Conservation (phyloP, 2,113 vertebrate species). For the Anguilla japonica region DNA sequence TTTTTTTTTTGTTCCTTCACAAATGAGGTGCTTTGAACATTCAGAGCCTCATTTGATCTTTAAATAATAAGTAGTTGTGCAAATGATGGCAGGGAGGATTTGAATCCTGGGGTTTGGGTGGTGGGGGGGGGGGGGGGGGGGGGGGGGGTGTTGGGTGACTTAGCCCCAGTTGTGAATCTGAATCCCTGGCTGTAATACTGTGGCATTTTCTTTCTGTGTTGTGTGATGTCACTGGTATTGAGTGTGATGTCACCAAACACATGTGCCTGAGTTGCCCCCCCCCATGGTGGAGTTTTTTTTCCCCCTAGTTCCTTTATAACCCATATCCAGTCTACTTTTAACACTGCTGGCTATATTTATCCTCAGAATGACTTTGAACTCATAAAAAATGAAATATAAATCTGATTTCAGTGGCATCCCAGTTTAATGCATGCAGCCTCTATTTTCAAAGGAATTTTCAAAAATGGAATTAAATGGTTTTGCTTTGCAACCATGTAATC, state of each 20-base stretch:
- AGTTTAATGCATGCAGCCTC: not conserved
- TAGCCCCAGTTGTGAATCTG: conserved; percentile 43
- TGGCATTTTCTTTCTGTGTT: not conserved
- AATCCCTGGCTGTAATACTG: not conserved
- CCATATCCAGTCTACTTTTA: too few species aligned
- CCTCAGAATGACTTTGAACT: too few species aligned
- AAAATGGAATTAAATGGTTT: not conserved
- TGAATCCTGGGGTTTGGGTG: not conserved
- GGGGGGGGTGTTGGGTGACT: not conserved
- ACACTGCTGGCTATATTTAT: too few species aligned
- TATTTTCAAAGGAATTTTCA: not conserved
- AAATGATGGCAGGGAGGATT: not conserved
- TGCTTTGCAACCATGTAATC: not conserved
- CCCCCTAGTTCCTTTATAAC: not conserved
- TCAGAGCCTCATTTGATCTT: not conserved
- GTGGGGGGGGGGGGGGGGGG: not conserved
- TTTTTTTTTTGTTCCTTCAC: not conserved
- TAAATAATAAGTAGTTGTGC: not conserved
- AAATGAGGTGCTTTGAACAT: not conserved
- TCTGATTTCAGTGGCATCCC: too few species aligned
- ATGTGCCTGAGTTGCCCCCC: not conserved
- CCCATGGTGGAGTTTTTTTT: not conserved
- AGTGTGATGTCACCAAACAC: not conserved
- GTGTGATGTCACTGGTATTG: not conserved
- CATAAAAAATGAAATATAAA: too few species aligned